Base-by-base conservation (phyloP, 2,888 invertebrate species). In the Agapostemon virescens region DNA sequence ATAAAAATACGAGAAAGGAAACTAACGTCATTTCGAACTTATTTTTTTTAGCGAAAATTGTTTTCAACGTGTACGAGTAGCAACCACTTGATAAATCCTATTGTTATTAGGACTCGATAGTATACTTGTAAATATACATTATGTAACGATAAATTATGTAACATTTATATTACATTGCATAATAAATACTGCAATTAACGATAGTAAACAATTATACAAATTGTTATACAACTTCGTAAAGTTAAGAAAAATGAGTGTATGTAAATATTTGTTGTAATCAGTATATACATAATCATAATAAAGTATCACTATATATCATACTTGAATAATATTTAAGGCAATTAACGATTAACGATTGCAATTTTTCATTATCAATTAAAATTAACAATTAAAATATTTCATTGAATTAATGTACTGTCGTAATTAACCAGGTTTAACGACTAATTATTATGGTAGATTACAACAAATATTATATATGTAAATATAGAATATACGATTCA, bases 1-100 rank as follows among this genome's bases (percentile, higher is more conserved):
- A 91, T 90, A 91, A 91, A 89, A 61, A 77, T 87, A 70, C 90
- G 90, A 91, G 88, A 61, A 82, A 55, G 26, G 87, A 70, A 71
- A 84, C 79, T 76, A 81, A 79, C 77, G 81, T 79, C 84, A 84
- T 80, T 81, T 77, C 61, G 76, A 73, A 61, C 36, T 69, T 69
- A 52, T 45, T 55, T 55, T 33, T 49, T 64, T 30, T 30, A n/a
- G 17, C 17, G 33, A 20, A 67, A 36, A 33, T 13, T 63, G n/a
- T 63, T 61, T 61, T 61, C 4, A 11, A 36, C 11, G 13, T n/a
- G n/a, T 36, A 36, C 36, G 63, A 63, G 63, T 63, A 36, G 63
- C 20, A 33, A n/a, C 11, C 36, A 36, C 63, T 33, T 20, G 3
- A 63, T n/a, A 36, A 63, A 63, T 63, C 33, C 63, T 63, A 20